Conservation (phyloP, 2,888 invertebrate species). For the Eupithecia tripunctaria region DNA sequence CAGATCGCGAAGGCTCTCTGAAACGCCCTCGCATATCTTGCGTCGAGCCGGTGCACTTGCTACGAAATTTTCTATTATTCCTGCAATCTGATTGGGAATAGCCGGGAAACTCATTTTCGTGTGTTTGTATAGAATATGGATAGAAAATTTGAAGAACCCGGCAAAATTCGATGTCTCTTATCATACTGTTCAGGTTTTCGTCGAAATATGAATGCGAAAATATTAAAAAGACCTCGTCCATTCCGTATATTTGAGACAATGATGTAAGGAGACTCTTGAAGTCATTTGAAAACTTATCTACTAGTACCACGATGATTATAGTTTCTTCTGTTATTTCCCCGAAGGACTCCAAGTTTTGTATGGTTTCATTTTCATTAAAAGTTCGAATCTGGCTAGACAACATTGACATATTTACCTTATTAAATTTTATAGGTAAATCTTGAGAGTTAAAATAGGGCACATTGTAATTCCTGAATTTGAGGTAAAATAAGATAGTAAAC, state of each 20-base stretch:
- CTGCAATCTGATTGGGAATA: conserved; percentile 53
- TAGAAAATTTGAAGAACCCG: conserved; percentile 66
- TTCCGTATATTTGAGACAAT: conserved; percentile 56
- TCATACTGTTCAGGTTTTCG: conserved; percentile 52
- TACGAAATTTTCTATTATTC: conserved; percentile 45
- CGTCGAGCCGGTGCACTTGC: conserved; percentile 55
- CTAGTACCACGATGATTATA: conserved; percentile 58
- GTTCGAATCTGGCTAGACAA: conserved; percentile 36
- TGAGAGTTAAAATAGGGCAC: not conserved
- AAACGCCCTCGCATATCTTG: conserved; percentile 59
- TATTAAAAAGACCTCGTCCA: conserved; percentile 60
- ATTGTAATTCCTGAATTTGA: not conserved
- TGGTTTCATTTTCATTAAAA: conserved; percentile 48
- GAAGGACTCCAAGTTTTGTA: conserved; percentile 54
- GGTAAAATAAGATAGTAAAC: conserved; percentile 1
- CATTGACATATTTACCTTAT: not conserved
- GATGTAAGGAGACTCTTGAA: conserved; percentile 60
- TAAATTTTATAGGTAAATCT: not conserved
- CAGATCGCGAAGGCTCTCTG: conserved; percentile 53
- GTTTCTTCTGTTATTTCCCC: conserved; percentile 53
- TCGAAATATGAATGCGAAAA: conserved; percentile 65
- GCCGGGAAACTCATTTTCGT: conserved; percentile 58
- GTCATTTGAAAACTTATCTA: conserved; percentile 50
- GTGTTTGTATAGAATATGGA: conserved; percentile 62
- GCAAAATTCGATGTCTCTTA: conserved; percentile 62